These are phyloP conservation scores for Callipepla squamata DNA, from an alignment of 2,113 vertebrate species.

Conservation along the genomic window DNA sequence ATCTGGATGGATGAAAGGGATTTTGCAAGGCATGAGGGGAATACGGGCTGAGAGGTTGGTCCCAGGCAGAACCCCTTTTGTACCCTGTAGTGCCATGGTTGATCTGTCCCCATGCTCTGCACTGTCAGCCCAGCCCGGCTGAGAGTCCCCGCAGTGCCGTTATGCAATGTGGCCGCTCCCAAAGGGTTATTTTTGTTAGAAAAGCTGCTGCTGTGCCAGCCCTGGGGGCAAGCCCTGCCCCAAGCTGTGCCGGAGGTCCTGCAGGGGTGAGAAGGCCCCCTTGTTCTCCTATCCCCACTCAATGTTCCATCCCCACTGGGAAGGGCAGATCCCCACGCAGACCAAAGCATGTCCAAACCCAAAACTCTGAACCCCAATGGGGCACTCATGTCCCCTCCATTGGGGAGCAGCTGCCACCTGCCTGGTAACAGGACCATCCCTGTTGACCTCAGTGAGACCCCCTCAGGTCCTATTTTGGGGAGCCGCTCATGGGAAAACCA, in stretches of 20 bases:
- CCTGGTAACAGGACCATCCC: accelerated
- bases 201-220: neutral
- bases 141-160: neutral
- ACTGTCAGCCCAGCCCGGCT: accelerated
- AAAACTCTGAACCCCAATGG: accelerated
- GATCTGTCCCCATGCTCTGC: neutral
- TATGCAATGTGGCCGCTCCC: neutral
- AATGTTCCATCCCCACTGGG: too few species aligned
- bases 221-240: neutral
- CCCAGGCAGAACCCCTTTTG: neutral
- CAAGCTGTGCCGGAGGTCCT: neutral
- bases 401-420: neutral
- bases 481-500: accelerated
- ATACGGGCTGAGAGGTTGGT: too few species aligned
- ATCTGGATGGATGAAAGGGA: neutral
- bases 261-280: neutral
- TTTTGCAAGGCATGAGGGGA: neutral
- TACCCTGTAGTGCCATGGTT: accelerated
- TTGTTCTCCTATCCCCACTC: too few species aligned
- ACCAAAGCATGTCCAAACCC: neutral
- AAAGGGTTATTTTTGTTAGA: neutral
- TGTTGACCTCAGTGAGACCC: neutral
- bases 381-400: accelerated
- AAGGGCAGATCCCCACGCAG: too few species aligned
- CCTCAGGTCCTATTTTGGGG: accelerated